A percentile compares a stretch with the other conserved stretches of the same genome.
Evolutionary conservation across 2,888 invertebrate genomes (phyloP).

Genomic region (Euplagia quadripunctaria): DNA sequence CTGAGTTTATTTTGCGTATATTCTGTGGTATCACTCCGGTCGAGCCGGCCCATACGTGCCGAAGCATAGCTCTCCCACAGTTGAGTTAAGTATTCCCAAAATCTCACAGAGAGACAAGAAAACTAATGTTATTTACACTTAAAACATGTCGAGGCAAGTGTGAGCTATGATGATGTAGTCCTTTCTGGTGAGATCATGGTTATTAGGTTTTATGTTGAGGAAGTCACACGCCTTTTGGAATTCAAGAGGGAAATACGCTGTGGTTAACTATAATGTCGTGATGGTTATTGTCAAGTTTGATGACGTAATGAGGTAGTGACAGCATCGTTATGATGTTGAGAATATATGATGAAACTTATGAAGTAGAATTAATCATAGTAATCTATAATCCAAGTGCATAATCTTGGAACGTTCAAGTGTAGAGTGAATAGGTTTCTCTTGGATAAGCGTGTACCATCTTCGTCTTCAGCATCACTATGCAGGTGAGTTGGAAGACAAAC

Average conservation of each 20-base stretch:
- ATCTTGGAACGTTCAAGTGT: no score
- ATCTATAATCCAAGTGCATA: no score
- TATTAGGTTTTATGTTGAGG: neutral
- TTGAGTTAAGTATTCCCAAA: neutral
- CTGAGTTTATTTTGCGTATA: no score
- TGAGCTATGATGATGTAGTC: neutral
- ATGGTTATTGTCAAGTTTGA: no score
- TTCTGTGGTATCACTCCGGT: neutral
- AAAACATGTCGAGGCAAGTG: neutral
- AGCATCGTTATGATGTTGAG: neutral
- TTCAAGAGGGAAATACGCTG: neutral
- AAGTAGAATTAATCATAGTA: no score
- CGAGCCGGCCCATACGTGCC: no score
- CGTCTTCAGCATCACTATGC: no score
- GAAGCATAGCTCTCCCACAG: no score
- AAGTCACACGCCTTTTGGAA: neutral
- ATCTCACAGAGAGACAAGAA: neutral
- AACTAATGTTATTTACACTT: neutral
- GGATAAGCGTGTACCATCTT: no score
- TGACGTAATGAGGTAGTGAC: neutral
- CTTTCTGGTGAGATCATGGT: neutral
- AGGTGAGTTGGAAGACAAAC: no score
- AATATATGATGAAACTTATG: neutral
- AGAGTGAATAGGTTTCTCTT: no score
- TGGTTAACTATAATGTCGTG: neutral